Evolutionary conservation across 1,140 invertebrate genomes (phyloP), one percentile per base, ranked within the genome.

Genomic region (Bombus confusus): DNA sequence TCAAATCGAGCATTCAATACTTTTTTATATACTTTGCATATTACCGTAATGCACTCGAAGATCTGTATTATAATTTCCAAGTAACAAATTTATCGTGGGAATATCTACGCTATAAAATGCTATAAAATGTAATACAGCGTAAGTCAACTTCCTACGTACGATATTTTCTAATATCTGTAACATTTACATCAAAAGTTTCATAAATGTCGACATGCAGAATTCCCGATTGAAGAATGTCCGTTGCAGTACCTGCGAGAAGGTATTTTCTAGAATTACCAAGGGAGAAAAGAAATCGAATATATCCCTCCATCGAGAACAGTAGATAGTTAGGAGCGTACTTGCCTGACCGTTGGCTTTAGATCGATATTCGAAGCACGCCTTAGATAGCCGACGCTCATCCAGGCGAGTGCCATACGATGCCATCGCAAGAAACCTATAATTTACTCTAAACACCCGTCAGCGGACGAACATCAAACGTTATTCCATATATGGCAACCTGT

Each of bases 391-490:
- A 88, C 86, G 89, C 87, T 85, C 88, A 77, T 84, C 86, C 88
- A 77, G 74, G 84, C 39, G 80, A 88, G 80, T 88, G 88, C 69
- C 31, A 62, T 66, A 71, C 77, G 85, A 76, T 75, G 41, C 73
- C 76, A 71, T 72, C 80, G 86, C 75, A 83, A 90, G 90, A 93
- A 93, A 88, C 86, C 89, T 86, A 92, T 92, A 93, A 93, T 93
- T 93, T 92, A 83, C 91, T 92, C 91, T 92, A 93, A 93, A 93
- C 89, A 89, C 89, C 85, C 88, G 91, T 91, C 89, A 88, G 92
- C 92, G 91, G 87, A 87, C 77, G 88, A 83, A 88, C 86, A 88
- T 86, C 86, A 89, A 88, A 89, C 85, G 85, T 84, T 79, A 59
- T 83, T 80, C 86, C 83, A 66, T 91, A 92, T 90, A 91, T 90